Evolutionary conservation across 2,888 invertebrate genomes (phyloP).

Genomic region (Oscheius myriophilus): DNA sequence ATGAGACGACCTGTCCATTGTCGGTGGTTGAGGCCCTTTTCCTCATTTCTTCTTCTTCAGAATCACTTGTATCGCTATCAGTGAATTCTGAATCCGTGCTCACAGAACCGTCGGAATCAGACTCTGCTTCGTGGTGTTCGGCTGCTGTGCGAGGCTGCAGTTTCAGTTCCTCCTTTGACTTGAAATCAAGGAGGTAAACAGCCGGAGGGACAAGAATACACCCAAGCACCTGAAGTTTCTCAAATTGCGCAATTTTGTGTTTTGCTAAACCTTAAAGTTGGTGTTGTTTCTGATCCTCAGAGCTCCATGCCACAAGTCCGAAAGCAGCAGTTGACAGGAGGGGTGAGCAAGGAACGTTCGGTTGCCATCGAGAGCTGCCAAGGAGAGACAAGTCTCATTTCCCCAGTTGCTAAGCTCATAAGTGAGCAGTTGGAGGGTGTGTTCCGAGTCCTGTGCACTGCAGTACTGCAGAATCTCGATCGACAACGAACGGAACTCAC

Average conservation of each 20-base stretch:
- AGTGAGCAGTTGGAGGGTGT: conserved; percentile 89
- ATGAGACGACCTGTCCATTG: conserved; percentile 8
- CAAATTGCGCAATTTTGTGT: too few species aligned
- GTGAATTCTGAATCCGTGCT: conserved; percentile 11
- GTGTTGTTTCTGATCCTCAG: conserved; percentile 82
- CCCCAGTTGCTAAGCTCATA: conserved; percentile 98
- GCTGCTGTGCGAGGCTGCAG: conserved; percentile 81
- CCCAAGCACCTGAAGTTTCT: conserved; percentile 76
- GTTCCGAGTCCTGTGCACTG: conserved; percentile 89
- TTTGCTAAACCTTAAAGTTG: conserved; percentile 38
- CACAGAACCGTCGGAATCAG: conserved; percentile 36
- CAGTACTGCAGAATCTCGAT: conserved; percentile 93
- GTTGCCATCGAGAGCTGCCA: conserved; percentile 94
- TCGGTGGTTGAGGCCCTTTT: conserved; percentile 20
- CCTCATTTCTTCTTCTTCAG: conserved; percentile 26
- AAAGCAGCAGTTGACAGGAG: conserved; percentile 88
- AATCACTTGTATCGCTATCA: conserved; percentile 11
- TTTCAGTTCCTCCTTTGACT: conserved; percentile 94
- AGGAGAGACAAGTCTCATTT: conserved; percentile 92
- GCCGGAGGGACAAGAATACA: conserved; percentile 90
- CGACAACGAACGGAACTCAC: conserved; percentile 76
- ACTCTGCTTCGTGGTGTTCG: conserved; percentile 48
- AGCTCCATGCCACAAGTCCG: conserved; percentile 99
- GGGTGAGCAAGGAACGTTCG: conserved; percentile 74
- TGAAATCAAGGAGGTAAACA: conserved; percentile 87